phyloP scores from a whole-genome alignment of 2,888 invertebrate species.

The Patella caerulea region DNA sequence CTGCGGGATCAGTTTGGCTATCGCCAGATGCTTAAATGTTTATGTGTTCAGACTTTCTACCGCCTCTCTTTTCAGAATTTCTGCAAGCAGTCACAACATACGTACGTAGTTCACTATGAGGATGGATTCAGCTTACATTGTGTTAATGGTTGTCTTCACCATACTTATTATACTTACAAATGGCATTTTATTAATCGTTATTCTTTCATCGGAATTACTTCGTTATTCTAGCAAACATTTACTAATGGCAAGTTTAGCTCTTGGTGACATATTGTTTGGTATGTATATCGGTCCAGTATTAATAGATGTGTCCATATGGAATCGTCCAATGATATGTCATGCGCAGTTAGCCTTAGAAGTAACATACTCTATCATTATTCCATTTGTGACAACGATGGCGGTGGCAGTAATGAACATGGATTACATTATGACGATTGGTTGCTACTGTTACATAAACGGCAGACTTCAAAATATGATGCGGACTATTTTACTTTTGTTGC shows the following conservation, averaged over 20 bases:
- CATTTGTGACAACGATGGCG: slow-evolving; percentile 1
- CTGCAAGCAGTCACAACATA: too few relatives aligned
- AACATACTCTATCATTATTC: not conserved
- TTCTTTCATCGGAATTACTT: not conserved
- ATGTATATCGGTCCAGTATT: not conserved
- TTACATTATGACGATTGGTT: slow-evolving; percentile 1
- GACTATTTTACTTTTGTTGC: not conserved
- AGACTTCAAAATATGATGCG: not conserved
- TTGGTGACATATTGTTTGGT: not conserved
- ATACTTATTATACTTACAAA: not conserved
- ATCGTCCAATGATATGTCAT: not conserved
- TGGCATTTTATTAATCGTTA: not conserved
- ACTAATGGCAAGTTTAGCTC: not conserved
- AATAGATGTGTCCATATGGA: slow-evolving; percentile 4
- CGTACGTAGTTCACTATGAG: not conserved
- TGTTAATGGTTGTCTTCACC: not conserved
- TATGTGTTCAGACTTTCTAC: too few relatives aligned
- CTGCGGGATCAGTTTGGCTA: too few relatives aligned
- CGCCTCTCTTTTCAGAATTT: too few relatives aligned
- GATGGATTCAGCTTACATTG: not conserved
- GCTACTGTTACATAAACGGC: not conserved
- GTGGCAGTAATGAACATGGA: not conserved
- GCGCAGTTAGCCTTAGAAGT: slow-evolving; percentile 2
- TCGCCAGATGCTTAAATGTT: too few relatives aligned
- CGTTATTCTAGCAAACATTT: slow-evolving; percentile 5